Percentiles rank a stretch among this genome's conserved stretches.
phyloP scores from a whole-genome alignment of 2,113 vertebrate species.

The Acinonyx jubatus region DNA sequence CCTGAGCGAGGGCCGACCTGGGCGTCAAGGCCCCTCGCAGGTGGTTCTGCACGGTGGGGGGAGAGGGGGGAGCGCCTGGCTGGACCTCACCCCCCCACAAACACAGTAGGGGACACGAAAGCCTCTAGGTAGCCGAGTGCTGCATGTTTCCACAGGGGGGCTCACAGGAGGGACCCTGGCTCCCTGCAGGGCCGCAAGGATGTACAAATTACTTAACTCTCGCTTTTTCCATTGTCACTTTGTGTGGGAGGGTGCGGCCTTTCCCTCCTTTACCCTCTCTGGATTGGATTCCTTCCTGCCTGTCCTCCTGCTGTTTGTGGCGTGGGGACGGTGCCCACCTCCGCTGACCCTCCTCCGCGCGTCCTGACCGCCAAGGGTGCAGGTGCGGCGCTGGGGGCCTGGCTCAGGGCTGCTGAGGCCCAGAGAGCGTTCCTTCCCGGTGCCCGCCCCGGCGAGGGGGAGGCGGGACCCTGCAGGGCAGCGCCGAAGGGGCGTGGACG shows the following conservation, averaged over 20 bases:
- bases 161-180: too few species aligned
- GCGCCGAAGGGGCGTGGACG: fast-evolving
- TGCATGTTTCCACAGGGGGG: background rate
- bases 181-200: background rate
- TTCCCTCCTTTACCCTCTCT: fast-evolving
- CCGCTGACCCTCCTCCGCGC: fast-evolving
- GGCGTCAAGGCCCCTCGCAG: background rate
- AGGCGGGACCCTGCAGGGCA: background rate
- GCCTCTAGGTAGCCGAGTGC: background rate
- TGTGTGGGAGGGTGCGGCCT: fast-evolving
- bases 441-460: fast-evolving
- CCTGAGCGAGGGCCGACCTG: background rate
- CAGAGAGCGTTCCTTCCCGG: background rate
- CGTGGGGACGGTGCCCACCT: fast-evolving
- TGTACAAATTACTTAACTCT: too few species aligned
- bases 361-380: background rate
- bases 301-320: background rate
- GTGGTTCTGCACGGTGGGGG: background rate
- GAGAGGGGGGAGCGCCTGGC: background rate
- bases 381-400: background rate
- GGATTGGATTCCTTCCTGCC: fast-evolving
- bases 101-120: background rate
- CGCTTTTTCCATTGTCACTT: fast-evolving
- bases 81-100: fast-evolving
- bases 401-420: too few species aligned